phyloP scores from a whole-genome alignment of 2,888 invertebrate genomes.

The Apotomis capreana region DNA sequence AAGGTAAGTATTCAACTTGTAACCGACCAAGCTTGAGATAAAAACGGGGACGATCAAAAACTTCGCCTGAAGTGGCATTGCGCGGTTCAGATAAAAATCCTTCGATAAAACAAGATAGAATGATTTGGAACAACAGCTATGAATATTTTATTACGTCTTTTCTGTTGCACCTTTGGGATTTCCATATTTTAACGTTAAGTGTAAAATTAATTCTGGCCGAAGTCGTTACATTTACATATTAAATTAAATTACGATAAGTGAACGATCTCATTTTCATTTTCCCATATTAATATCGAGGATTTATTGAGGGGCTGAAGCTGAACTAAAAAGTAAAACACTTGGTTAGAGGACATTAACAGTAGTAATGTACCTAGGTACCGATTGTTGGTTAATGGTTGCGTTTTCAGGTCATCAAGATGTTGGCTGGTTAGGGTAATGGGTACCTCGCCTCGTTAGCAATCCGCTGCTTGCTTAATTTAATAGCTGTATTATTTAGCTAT shows the following conservation, averaged over 20 bases:
- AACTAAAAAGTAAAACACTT: no score
- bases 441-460: slow-evolving; percentile 1
- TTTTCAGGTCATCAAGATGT: slow-evolving; percentile 18
- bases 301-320: no score
- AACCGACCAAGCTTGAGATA: slow-evolving; percentile 44
- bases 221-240: slow-evolving; percentile 12
- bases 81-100: slow-evolving; percentile 49
- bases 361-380: not conserved
- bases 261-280: slow-evolving; percentile 12
- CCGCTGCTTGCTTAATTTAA: slow-evolving; percentile 4
- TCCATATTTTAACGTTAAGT: slow-evolving; percentile 30
- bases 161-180: slow-evolving; percentile 26
- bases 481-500: not conserved
- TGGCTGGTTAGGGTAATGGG: slow-evolving; percentile 3
- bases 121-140: slow-evolving; percentile 46
- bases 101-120: slow-evolving; percentile 50
- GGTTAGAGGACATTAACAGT: not conserved
- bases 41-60: slow-evolving; percentile 56
- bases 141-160: slow-evolving; percentile 14
- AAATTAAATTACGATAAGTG: slow-evolving; percentile 23
- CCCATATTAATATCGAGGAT: not conserved
- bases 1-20: slow-evolving; percentile 41
- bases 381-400: slow-evolving; percentile 11
- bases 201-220: slow-evolving; percentile 6
- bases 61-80: slow-evolving; percentile 50